Evolutionary conservation across 23 tunicate genomes (phyloP).

Genomic region (Diplosoma virens): DNA sequence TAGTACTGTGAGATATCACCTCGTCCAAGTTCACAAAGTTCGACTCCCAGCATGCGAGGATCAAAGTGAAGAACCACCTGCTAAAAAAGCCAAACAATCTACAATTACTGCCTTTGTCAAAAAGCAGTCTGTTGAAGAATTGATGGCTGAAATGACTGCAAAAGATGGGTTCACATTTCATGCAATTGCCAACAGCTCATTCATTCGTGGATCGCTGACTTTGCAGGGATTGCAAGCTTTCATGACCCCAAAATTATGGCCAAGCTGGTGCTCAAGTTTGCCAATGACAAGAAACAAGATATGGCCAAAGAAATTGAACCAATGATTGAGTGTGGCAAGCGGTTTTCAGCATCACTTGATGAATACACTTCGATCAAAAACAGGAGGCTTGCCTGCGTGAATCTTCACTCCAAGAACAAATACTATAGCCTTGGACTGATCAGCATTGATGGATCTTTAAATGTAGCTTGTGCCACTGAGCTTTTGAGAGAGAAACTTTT

Average conservation of each 20-base stretch:
- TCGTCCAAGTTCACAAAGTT: constrained; percentile 25
- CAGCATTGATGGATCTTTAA: not conserved
- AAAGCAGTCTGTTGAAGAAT: not conserved
- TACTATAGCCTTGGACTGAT: not conserved
- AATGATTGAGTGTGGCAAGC: not conserved
- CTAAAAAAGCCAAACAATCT: constrained; percentile 26
- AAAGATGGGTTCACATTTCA: too few relatives aligned
- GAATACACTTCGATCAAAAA: too few relatives aligned
- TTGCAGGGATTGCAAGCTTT: not conserved
- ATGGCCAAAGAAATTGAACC: not conserved
- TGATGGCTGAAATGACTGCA: too few relatives aligned
- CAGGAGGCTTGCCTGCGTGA: not conserved
- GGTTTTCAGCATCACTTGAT: not conserved
- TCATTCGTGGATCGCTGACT: not conserved
- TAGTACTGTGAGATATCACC: constrained; percentile 18
- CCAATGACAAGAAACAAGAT: not conserved
- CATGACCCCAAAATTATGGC: not conserved
- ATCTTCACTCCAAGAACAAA: not conserved
- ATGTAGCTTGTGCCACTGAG: too few relatives aligned
- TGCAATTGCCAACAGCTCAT: constrained; percentile 14
- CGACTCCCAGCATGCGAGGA: constrained; percentile 17
- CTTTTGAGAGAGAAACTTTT: too few relatives aligned
- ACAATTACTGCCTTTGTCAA: constrained; percentile 30
- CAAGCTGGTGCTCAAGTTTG: not conserved
- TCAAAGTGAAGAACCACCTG: constrained; percentile 26